phyloP scores from a whole-genome alignment of 2,888 invertebrate genomes.

The Eudemis profundana region DNA sequence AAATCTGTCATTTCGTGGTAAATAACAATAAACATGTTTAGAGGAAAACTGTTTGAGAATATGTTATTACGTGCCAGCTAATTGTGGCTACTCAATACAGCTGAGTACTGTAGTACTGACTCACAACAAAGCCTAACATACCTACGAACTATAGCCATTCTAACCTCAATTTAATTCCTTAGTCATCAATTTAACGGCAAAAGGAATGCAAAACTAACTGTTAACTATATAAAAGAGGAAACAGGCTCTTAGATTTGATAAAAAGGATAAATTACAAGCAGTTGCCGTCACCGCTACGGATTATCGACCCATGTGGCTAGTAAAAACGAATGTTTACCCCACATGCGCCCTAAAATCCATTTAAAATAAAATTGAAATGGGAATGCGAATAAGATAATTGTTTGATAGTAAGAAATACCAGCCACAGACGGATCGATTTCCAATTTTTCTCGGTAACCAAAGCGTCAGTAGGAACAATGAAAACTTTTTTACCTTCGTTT shows the following conservation, averaged over 20 bases:
- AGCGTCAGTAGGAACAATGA: conserved; percentile 75
- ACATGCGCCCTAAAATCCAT: conserved; percentile 35
- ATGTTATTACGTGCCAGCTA: background rate
- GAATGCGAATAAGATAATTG: background rate
- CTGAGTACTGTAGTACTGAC: conserved; percentile 36
- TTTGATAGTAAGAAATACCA: conserved; percentile 11
- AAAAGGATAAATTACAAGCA: conserved; percentile 18
- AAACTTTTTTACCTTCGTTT: conserved; percentile 84
- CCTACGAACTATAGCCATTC: conserved; percentile 15
- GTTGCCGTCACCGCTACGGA: conserved; percentile 40
- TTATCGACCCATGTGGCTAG: conserved; percentile 69
- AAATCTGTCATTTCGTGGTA: conserved; percentile 10
- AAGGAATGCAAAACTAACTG: background rate
- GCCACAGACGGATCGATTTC: conserved; percentile 59
- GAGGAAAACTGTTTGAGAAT: conserved; percentile 22
- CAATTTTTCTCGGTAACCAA: conserved; percentile 58
- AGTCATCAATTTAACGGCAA: conserved; percentile 2
- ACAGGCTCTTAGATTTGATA: background rate
- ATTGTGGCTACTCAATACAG: conserved; percentile 24
- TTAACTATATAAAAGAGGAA: background rate
- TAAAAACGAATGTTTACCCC: conserved; percentile 41
- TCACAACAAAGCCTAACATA: conserved; percentile 35
- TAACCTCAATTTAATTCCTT: conserved; percentile 39
- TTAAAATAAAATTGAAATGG: conserved; percentile 2
- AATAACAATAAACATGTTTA: conserved; percentile 3